A percentile compares a stretch with the other conserved stretches of the same genome.
Evolutionary conservation across 2,113 vertebrate genomes (phyloP).

Genomic region (Corvus moneduloides): DNA sequence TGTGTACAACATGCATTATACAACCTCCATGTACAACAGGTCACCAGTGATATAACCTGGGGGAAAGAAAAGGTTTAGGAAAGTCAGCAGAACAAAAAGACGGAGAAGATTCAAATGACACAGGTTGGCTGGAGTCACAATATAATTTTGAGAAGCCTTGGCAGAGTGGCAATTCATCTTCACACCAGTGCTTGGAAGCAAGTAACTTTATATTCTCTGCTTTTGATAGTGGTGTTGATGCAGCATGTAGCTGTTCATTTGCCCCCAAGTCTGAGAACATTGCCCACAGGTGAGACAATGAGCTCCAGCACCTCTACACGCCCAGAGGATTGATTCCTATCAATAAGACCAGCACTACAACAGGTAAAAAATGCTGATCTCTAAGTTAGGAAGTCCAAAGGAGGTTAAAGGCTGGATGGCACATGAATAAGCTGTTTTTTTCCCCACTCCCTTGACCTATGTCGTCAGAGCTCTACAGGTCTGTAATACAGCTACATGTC

Average conservation of each 20-base stretch:
- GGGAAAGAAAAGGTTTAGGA: not conserved
- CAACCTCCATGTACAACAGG: not conserved
- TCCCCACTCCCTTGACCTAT: not conserved
- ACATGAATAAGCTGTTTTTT: not conserved
- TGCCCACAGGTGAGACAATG: not conserved
- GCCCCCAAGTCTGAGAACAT: not conserved
- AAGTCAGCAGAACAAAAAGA: not conserved
- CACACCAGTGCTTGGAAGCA: not conserved
- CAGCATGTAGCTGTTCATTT: rapidly evolving
- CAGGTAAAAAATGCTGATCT: not conserved
- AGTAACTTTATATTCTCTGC: not conserved
- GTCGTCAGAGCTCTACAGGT: not conserved
- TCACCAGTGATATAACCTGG: not conserved
- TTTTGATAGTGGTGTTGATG: not conserved
- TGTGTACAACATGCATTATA: not conserved
- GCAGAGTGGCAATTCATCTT: not conserved
- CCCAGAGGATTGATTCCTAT: not conserved
- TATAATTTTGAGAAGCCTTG: not conserved
- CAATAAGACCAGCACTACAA: not conserved
- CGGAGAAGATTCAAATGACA: not conserved
- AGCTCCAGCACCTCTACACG: not conserved
- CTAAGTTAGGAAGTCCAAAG: not conserved
- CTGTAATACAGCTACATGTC: not conserved
- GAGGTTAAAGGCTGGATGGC: not conserved
- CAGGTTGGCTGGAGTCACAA: not conserved